phyloP scores from a whole-genome alignment of 1,140 invertebrate genomes.

The Heliothis virescens region DNA sequence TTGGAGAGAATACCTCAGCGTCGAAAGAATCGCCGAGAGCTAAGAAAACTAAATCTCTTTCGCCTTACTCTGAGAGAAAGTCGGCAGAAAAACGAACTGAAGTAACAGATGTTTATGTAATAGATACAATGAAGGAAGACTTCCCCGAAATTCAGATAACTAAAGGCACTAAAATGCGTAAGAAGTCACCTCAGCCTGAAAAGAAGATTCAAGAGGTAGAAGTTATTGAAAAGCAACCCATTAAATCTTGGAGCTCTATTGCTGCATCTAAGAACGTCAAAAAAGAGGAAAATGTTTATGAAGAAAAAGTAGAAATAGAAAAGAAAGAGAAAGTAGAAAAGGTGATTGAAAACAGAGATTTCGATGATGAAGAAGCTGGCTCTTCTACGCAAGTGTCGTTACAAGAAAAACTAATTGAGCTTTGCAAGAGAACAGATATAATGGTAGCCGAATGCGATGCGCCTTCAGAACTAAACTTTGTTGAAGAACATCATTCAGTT shows the following conservation, averaged over 20 bases:
- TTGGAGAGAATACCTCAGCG: slow-evolving; percentile 23
- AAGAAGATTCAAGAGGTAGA: slow-evolving; percentile 63
- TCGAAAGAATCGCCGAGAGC: slow-evolving; percentile 66
- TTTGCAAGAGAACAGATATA: slow-evolving; percentile 83
- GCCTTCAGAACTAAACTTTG: slow-evolving; percentile 78
- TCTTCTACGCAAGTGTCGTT: slow-evolving; percentile 67
- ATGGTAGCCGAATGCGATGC: slow-evolving; percentile 83
- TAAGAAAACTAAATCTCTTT: slow-evolving; percentile 72
- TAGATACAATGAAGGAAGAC: slow-evolving; percentile 77
- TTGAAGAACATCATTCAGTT: slow-evolving; percentile 82
- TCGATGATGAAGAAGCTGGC: slow-evolving; percentile 58
- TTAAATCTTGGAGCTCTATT: slow-evolving; percentile 68
- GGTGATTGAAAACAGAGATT: slow-evolving; percentile 36
- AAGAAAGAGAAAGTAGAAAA: slow-evolving; percentile 50
- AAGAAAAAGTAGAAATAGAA: slow-evolving; percentile 48
- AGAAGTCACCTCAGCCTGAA: slow-evolving; percentile 69
- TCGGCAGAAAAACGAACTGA: slow-evolving; percentile 59
- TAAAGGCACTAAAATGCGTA: slow-evolving; percentile 70
- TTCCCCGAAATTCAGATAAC: slow-evolving; percentile 83
- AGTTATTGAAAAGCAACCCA: slow-evolving; percentile 53
- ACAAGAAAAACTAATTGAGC: slow-evolving; percentile 77
- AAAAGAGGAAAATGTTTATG: slow-evolving; percentile 31
- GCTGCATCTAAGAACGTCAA: slow-evolving; percentile 61
- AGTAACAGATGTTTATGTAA: slow-evolving; percentile 80
- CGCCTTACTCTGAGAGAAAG: slow-evolving; percentile 68